Conservation (phyloP, 2,888 invertebrate species). For the Oscheius myriophilus region DNA sequence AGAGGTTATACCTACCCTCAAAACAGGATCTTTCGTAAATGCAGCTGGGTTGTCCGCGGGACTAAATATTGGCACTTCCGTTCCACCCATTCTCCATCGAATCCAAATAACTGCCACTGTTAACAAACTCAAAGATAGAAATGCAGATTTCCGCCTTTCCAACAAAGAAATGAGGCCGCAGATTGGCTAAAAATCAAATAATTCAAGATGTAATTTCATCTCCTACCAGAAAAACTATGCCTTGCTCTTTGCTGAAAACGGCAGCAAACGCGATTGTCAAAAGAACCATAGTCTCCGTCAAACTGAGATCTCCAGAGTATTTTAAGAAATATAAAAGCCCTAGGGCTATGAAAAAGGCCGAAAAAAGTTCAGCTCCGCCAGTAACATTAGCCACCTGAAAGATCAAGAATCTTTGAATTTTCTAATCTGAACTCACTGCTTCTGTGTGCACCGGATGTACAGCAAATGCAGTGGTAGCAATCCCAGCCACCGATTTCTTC, state of each 20-base stretch:
- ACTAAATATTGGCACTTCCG: constrained; percentile 81
- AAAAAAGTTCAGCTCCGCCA: constrained; percentile 89
- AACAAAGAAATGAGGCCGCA: constrained; percentile 8
- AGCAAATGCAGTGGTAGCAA: constrained; percentile 83
- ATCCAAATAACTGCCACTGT: neutral
- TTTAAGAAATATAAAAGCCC: constrained; percentile 58
- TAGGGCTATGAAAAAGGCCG: constrained; percentile 81
- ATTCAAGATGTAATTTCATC: neutral
- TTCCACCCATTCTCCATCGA: constrained; percentile 3
- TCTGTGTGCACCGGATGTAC: constrained; percentile 93
- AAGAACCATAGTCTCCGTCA: constrained; percentile 75
- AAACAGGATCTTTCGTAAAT: constrained; percentile 75
- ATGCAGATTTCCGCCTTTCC: neutral
- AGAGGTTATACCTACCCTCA: constrained; percentile 34
- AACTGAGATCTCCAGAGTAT: neutral
- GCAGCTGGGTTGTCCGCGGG: constrained; percentile 90
- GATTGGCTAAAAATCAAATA: neutral
- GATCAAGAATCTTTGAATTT: neutral
- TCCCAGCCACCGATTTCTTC: constrained; percentile 44
- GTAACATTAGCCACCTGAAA: constrained; percentile 85
- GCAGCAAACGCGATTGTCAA: constrained; percentile 90
- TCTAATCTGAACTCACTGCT: constrained; percentile 76
- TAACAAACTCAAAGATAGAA: neutral
- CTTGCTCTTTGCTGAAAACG: constrained; percentile 92
- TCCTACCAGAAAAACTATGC: constrained; percentile 86